A percentile compares a stretch with the other conserved stretches of the same genome.
phyloP scores from a whole-genome alignment of 2,797 vertebrate species.

The Enteromius paludinosus region DNA sequence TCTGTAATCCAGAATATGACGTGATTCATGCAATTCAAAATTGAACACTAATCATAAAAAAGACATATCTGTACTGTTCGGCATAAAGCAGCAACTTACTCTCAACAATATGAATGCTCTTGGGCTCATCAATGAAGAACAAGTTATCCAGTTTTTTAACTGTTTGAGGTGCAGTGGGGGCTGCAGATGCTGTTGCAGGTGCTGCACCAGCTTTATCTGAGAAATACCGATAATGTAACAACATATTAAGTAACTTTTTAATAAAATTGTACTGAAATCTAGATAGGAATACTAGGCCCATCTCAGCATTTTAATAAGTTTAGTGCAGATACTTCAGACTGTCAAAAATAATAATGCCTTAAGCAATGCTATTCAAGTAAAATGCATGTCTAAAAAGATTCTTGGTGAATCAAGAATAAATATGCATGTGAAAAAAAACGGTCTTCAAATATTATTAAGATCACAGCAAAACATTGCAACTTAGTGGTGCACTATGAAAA shows the following conservation, averaged over 20 bases:
- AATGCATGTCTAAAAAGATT: neutral
- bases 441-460: neutral
- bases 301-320: neutral
- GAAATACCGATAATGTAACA: constrained; percentile 13
- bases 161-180: constrained; percentile 74
- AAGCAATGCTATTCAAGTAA: neutral
- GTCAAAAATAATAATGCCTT: neutral
- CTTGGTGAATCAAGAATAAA: neutral
- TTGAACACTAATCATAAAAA: neutral
- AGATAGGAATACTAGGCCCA: neutral
- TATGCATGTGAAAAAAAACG: neutral
- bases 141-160: constrained; percentile 79
- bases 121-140: constrained; percentile 93
- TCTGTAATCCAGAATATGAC: constrained; percentile 88
- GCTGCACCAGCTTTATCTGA: constrained; percentile 79
- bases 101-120: constrained; percentile 83
- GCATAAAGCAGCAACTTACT: constrained; percentile 81
- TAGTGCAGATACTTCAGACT: neutral
- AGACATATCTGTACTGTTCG: neutral
- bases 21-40: constrained; percentile 71
- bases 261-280: neutral
- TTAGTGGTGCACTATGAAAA: neutral
- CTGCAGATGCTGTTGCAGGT: constrained; percentile 75
- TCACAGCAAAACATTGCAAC: neutral
- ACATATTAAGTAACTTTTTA: neutral